Conservation (phyloP, 2,888 invertebrate species). For the Abrostola triplasia region DNA sequence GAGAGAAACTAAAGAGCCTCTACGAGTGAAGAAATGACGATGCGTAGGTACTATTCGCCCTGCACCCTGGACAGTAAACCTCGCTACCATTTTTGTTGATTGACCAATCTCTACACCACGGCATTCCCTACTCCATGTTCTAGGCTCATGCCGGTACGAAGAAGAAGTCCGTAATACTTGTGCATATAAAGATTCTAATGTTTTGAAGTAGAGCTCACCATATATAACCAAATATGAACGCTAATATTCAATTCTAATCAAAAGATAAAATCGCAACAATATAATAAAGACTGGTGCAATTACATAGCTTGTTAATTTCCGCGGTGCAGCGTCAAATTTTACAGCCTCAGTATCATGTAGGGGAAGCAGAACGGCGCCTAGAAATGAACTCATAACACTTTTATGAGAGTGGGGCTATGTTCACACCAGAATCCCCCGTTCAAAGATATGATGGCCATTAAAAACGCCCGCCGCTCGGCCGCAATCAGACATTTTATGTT, state of each 20-base stretch:
- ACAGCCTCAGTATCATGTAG: conserved; percentile 47
- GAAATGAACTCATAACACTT: conserved; percentile 86
- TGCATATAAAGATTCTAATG: no score
- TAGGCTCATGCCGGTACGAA: no score
- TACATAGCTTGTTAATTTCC: conserved; percentile 54
- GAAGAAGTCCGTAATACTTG: no score
- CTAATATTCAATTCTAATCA: conserved; percentile 5
- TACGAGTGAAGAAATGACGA: no score
- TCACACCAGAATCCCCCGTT: conserved; percentile 62
- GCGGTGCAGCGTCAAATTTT: conserved; percentile 57
- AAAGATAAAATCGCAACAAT: conserved; percentile 21
- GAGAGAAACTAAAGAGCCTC: no score
- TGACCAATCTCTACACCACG: no score
- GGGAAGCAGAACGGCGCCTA: conserved; percentile 63
- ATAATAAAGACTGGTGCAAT: conserved; percentile 38
- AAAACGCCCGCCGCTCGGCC: conserved; percentile 72
- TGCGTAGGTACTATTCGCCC: no score
- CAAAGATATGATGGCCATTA: conserved; percentile 81
- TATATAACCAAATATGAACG: background rate
- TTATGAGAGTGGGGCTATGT: conserved; percentile 73
- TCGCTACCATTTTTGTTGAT: no score
- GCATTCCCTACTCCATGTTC: no score
- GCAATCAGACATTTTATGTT: conserved; percentile 77
- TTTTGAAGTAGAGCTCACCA: background rate
- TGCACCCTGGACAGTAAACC: no score